phyloP scores from a whole-genome alignment of 2,113 vertebrate genomes.

The Chloebia gouldiae region DNA sequence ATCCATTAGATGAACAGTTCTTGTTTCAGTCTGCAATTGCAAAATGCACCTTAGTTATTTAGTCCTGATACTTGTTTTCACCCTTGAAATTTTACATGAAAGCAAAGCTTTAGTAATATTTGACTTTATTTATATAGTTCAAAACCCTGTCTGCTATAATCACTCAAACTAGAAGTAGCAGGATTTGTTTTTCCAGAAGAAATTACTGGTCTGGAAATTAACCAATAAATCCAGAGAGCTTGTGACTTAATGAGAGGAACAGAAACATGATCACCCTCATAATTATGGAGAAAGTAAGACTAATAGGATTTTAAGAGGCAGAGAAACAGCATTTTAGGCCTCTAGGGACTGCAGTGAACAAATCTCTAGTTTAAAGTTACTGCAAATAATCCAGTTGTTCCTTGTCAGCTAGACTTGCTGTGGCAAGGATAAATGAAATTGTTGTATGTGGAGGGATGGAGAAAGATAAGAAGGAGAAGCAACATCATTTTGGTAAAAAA shows the following conservation, averaged over 20 bases:
- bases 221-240: background rate
- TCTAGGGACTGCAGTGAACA: background rate
- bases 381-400: background rate
- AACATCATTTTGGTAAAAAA: background rate
- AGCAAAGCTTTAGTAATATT: background rate
- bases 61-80: background rate
- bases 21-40: background rate
- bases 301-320: background rate
- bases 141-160: background rate
- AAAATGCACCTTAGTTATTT: background rate
- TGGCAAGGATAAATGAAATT: background rate
- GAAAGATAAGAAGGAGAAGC: background rate
- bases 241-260: constrained; percentile 2
- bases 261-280: background rate
- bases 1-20: background rate
- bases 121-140: background rate
- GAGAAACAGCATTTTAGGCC: background rate
- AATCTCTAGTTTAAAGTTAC: background rate
- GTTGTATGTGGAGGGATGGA: background rate
- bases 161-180: background rate
- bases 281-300: background rate
- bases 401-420: background rate
- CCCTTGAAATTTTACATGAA: background rate
- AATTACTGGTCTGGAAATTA: background rate
- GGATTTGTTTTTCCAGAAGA: background rate